Evolutionary conservation across 2,797 vertebrate genomes (phyloP).

Genomic region (Acanthis flammea): DNA sequence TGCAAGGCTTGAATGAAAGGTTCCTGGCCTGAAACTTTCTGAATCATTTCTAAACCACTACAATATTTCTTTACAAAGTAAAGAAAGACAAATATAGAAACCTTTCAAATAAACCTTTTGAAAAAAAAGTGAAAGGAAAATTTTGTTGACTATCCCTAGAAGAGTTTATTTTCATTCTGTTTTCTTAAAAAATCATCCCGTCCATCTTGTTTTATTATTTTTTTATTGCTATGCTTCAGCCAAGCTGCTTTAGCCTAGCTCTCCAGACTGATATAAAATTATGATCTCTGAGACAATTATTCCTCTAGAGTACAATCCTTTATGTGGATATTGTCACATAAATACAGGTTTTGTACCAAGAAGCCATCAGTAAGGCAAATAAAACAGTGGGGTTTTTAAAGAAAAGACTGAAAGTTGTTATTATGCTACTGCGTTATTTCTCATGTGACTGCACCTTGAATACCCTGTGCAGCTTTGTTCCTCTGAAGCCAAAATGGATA

Average conservation of each 20-base stretch:
- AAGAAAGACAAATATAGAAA: not conserved
- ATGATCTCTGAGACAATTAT: not conserved
- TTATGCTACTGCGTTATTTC: accelerated
- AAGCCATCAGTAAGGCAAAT: not conserved
- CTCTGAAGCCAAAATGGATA: not conserved
- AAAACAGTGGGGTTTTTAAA: not conserved
- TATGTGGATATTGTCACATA: not conserved
- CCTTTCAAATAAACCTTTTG: not conserved
- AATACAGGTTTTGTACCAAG: not conserved
- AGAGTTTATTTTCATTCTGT: not conserved
- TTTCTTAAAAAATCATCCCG: not conserved
- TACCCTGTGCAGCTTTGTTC: not conserved
- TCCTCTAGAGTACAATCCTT: not conserved
- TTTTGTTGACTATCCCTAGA: not conserved
- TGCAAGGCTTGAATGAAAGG: not conserved
- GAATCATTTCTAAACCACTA: not conserved
- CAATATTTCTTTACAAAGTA: not conserved
- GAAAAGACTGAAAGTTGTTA: not conserved
- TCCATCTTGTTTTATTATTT: not conserved
- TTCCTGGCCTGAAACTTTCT: not conserved
- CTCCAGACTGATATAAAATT: not conserved
- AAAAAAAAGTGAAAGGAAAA: not conserved
- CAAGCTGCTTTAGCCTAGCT: not conserved
- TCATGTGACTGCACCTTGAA: not conserved
- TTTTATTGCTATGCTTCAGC: not conserved